Evolutionary conservation across 2,797 vertebrate species (phyloP).

Genomic region (Tapera naevia): DNA sequence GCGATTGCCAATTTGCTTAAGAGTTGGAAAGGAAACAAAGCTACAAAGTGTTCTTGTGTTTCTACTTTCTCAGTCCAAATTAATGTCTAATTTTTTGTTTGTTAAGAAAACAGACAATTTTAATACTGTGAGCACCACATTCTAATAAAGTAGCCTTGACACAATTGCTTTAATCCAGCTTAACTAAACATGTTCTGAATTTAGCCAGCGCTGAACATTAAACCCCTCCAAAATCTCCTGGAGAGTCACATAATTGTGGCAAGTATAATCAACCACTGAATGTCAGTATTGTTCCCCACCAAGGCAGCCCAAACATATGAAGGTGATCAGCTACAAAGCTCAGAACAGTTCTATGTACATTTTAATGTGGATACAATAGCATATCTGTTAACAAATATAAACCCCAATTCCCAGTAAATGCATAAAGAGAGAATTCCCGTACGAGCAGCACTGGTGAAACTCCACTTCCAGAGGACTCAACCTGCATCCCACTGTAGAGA

Average conservation of each 20-base stretch:
- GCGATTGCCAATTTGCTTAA: not conserved
- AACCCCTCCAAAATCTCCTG: conserved; percentile 46
- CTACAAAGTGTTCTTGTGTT: not conserved
- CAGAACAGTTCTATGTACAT: conserved; percentile 10
- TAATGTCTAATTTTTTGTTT: not conserved
- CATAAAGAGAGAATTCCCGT: not conserved
- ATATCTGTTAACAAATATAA: not conserved
- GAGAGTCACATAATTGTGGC: not conserved
- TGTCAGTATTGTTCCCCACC: conserved; percentile 49
- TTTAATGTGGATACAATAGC: conserved; percentile 22
- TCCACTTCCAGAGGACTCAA: not conserved
- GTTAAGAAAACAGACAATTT: not conserved
- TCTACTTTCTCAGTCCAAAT: not conserved
- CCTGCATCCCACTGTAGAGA: not conserved
- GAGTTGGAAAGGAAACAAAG: not conserved
- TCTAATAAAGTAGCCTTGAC: not conserved
- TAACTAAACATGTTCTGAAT: conserved; percentile 19
- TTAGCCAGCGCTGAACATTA: not conserved
- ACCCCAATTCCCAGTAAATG: not conserved
- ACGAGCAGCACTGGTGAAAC: not conserved
- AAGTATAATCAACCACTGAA: conserved; percentile 48
- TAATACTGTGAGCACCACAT: not conserved
- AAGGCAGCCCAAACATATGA: not conserved
- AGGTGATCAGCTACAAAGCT: conserved; percentile 41
- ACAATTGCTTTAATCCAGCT: conserved; percentile 49